A percentile compares a stretch with the other conserved stretches of the same genome.
These are phyloP conservation scores for Pseudorhiza aurosa DNA, from an alignment of 30 jellyfish, hydroid and myxozoan species.

Conservation along the genomic window DNA sequence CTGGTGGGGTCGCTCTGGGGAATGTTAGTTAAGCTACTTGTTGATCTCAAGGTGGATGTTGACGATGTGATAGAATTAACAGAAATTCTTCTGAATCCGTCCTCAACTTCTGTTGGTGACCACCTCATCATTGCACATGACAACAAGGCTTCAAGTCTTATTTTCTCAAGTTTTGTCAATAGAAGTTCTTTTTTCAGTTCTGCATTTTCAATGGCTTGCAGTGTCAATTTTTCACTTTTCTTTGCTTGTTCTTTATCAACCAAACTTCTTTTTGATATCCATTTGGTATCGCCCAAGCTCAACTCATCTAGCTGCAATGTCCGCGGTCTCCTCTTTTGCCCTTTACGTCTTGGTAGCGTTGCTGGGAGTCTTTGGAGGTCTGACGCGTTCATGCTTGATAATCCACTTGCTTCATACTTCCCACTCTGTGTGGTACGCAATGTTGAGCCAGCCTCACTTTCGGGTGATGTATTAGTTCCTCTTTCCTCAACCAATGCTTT, in stretches of 20 bases:
- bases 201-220: conserved; percentile 89
- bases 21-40: conserved; percentile 78
- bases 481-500: conserved; percentile 17
- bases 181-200: conserved; percentile 88
- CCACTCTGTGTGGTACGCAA: background rate
- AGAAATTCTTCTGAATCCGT: conserved; percentile 66
- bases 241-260: conserved; percentile 57
- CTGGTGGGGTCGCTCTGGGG: conserved; percentile 57
- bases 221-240: conserved; percentile 64
- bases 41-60: conserved; percentile 65
- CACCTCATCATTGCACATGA: conserved; percentile 87
- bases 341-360: conserved; percentile 55
- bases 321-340: conserved; percentile 43
- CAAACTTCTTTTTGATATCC: conserved; percentile 49
- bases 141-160: conserved; percentile 95
- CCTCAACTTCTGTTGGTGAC: conserved; percentile 73
- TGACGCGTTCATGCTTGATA: background rate
- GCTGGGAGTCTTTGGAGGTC: conserved; percentile 59
- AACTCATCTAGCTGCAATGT: conserved; percentile 44
- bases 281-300: conserved; percentile 33
- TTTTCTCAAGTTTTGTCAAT: conserved; percentile 90
- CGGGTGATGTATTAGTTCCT: conserved; percentile 56
- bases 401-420: background rate
- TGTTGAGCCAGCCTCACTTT: conserved; percentile 43
- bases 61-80: conserved; percentile 80